Base-by-base conservation (phyloP, 2,888 invertebrate genomes). In the Malachius bipustulatus region DNA sequence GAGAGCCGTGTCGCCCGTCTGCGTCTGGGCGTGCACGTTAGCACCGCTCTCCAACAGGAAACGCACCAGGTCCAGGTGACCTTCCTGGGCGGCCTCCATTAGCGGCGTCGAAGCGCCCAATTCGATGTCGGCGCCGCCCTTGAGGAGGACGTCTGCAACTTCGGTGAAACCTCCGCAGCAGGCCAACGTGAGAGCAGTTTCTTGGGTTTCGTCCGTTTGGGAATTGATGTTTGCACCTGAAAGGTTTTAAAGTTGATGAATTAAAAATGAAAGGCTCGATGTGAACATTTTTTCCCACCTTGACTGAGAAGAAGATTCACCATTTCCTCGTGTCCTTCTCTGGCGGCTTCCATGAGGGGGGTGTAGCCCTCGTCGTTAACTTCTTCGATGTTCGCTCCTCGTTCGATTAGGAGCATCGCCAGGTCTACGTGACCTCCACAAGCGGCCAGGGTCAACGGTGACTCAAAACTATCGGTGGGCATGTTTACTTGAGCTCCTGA, bases 281-380 rank as follows among this genome's bases (percentile, higher is more conserved):
- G n/a, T 8, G 6, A 19, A 19, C n/a, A 8, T 19, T 19, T 19
- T 19, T 32, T 35, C 39, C 47, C 59, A 75, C 77, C 89, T 67
- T 91, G 89, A 44, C 83, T 83, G 9, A 97, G 70, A 36, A 98
- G 73, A 35, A 96, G 67, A 29, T 90, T 88, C 4, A 97, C 96
- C 89, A 97, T 94, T 64, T 94, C 93, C 60, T 94, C 93, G 63
- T 98, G 97, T 36, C 97, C 97, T 64, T 98, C 97, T 32, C 97
- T 70, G 1, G 96, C 91, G 30, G 97, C 97, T 68, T 98, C 98
- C 97, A 98, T 98, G 42, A 98, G 70, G 12, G 98, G 97, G 16
- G 97, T 98, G 66, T 97, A 98, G 14, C 97, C 96, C 68, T 98
- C 97, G 62, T 98, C 97, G 65, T 98, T 98, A 38, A 93, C 93